phyloP scores from a whole-genome alignment of 1,140 invertebrate species.

The Delia radicum region DNA sequence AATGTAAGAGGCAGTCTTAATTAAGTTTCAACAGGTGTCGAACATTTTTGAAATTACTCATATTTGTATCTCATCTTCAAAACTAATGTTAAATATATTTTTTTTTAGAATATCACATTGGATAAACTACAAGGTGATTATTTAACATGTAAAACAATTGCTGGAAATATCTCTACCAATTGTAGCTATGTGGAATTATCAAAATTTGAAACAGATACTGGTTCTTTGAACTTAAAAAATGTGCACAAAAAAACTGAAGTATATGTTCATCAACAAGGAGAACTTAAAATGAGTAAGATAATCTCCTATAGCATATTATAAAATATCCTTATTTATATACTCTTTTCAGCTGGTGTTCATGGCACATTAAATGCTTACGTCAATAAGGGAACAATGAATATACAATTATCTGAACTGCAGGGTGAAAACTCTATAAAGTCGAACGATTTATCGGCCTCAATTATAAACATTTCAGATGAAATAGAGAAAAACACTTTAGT shows the following conservation, averaged over 20 bases:
- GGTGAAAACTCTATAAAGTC: constrained; percentile 40
- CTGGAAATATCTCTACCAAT: constrained; percentile 43
- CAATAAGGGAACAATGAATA: constrained; percentile 45
- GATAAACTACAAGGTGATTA: constrained; percentile 49
- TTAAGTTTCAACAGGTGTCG: too few species aligned
- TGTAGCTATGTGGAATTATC: constrained; percentile 50
- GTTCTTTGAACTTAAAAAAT: constrained; percentile 44
- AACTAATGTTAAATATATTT: too few species aligned
- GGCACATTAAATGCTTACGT: constrained; percentile 41
- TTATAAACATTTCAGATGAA: constrained; percentile 47
- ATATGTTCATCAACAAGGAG: constrained; percentile 38
- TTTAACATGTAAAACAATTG: constrained; percentile 38
- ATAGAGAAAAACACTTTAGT: constrained; percentile 37
- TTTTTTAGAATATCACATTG: constrained; percentile 38
- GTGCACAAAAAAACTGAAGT: constrained; percentile 47
- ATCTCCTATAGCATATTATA: not conserved
- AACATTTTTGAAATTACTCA: too few species aligned
- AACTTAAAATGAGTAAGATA: constrained; percentile 47
- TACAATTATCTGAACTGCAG: constrained; percentile 47
- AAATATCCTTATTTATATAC: not conserved
- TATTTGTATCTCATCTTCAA: too few species aligned
- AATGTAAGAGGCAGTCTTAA: too few species aligned
- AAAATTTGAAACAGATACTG: constrained; percentile 43
- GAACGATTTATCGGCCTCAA: constrained; percentile 35
- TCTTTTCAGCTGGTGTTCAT: constrained; percentile 45